Percentiles rank a stretch among this genome's conserved stretches.
These are phyloP conservation scores for Plebejus anna DNA, from an alignment of 2,888 invertebrate species.

Conservation along the genomic window DNA sequence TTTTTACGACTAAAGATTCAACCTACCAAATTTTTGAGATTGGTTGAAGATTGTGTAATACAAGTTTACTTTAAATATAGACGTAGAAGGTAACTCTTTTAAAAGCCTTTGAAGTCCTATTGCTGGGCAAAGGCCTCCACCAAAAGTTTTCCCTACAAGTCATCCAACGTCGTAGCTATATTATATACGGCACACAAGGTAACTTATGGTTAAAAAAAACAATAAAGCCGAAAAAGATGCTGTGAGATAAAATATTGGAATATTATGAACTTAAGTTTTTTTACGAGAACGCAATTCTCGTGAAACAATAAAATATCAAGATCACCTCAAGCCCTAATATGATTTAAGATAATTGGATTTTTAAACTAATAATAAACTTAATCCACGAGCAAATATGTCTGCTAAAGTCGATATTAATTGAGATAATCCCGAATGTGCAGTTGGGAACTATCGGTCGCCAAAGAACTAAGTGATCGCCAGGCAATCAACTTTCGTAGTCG, in stretches of 20 bases:
- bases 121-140: too few relatives aligned
- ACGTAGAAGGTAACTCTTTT: background rate
- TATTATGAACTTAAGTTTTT: background rate
- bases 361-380: conserved; percentile 5
- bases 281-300: background rate
- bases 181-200: too few relatives aligned
- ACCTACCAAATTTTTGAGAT: background rate
- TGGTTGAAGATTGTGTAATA: background rate
- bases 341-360: background rate
- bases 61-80: background rate
- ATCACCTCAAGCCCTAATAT: background rate
- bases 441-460: conserved; percentile 42
- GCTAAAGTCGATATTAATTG: conserved; percentile 33
- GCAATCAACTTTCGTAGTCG: conserved; percentile 57
- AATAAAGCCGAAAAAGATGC: background rate
- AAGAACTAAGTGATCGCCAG: conserved; percentile 44
- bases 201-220: background rate
- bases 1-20: background rate
- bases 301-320: background rate
- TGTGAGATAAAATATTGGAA: background rate
- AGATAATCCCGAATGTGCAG: conserved; percentile 40
- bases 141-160: too few relatives aligned
- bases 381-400: conserved; percentile 26
- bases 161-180: too few relatives aligned
- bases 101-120: background rate